Evolutionary conservation across 2,888 invertebrate species (phyloP).

Genomic region (Glyphotaelius pellucidus): DNA sequence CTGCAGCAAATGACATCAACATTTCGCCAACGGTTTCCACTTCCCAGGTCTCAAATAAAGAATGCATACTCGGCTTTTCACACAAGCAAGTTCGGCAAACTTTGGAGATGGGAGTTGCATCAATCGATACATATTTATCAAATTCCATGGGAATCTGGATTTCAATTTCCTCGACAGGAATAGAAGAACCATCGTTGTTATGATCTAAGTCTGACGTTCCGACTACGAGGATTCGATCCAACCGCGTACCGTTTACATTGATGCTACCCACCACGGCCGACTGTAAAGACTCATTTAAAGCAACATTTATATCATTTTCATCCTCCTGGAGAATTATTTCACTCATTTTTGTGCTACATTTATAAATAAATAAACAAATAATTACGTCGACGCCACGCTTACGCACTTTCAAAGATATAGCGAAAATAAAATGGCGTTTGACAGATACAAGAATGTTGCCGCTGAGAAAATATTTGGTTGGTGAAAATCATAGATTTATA

Average conservation of each 20-base stretch:
- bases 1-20: slow-evolving; percentile 70
- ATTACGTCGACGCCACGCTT: slow-evolving; percentile 22
- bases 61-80: slow-evolving; percentile 70
- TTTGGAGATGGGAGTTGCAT: slow-evolving; percentile 58
- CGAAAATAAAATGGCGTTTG: slow-evolving; percentile 57
- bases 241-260: slow-evolving; percentile 50
- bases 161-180: slow-evolving; percentile 59
- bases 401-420: slow-evolving; percentile 51
- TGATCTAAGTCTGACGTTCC: slow-evolving; percentile 40
- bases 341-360: slow-evolving; percentile 39
- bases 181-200: slow-evolving; percentile 45
- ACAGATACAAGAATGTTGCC: slow-evolving; percentile 46
- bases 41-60: slow-evolving; percentile 70
- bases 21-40: slow-evolving; percentile 70
- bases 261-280: slow-evolving; percentile 48
- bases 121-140: slow-evolving; percentile 60
- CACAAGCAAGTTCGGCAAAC: slow-evolving; percentile 76
- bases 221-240: slow-evolving; percentile 60
- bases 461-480: not conserved
- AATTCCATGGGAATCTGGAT: slow-evolving; percentile 60
- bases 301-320: slow-evolving; percentile 51
- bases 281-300: slow-evolving; percentile 53
- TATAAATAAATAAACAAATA: slow-evolving; percentile 35
- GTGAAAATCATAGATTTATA: not conserved
- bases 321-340: slow-evolving; percentile 50